Evolutionary conservation across 2,797 vertebrate species (phyloP), one percentile per base, ranked within the genome.

Genomic region (Amblyopsis hoosieri): DNA sequence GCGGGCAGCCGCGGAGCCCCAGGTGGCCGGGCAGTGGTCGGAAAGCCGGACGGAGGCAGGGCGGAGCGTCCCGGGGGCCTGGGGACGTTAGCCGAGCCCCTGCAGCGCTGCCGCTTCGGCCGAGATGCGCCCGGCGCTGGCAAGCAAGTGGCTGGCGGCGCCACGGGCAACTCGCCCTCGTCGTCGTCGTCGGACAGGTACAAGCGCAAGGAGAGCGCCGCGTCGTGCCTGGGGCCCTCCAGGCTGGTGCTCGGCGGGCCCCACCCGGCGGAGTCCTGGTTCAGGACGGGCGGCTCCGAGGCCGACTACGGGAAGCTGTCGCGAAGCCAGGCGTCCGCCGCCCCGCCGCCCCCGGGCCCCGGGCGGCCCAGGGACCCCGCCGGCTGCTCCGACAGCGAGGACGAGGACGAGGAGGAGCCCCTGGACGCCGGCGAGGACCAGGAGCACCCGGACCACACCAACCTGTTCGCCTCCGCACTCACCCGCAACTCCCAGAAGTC

Each of bases 391-490:
- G 93, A 94, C 74, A 94, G 93, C 8, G 93, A 94, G 61, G 92
- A 94, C 8, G 93, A 94, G 61, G 92, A 94, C 13, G 54, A 55
- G 15, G 93, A 92, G 57, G 86, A 86, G 10, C 87, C 88, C 51
- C 84, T 84, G 3, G 23, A 29, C 4, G 88, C 90, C 52, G 80
- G 79, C 1, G 90, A 90, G 54, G 91, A 92, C 19, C 64, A 67
- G 42, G 90, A 90, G 29, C 70, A 85, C 75, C 90, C 86, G 17
- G 87, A 90, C 58, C 96, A 96, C 74, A 98, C 96, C 29, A 99
- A 99, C 76, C 92, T 99, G 80, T 99, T 99, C 84, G 95, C 97
- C 78, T 97, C 97, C 81, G 97, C 97, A 89, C 95, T 99, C 86
- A 96, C 94, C 46, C 85, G 88, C 54, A 87, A 88, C 64, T 75